Evolutionary conservation across 2,888 invertebrate genomes (phyloP).

Genomic region (Cloeon dipterum): DNA sequence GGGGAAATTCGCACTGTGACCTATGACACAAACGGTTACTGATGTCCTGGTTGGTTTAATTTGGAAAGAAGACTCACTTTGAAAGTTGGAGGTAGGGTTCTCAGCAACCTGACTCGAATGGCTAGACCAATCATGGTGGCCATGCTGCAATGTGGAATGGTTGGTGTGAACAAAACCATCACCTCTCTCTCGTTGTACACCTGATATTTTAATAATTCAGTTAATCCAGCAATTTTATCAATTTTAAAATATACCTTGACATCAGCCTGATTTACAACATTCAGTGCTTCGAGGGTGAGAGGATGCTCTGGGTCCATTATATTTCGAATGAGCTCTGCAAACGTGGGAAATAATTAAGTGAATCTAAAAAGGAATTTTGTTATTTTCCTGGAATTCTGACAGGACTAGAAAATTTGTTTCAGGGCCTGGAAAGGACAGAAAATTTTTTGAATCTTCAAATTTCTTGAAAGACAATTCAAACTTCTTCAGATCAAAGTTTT

Average conservation of each 20-base stretch:
- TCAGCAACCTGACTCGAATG: constrained; percentile 72
- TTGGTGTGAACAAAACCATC: constrained; percentile 75
- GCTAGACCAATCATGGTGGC: constrained; percentile 85
- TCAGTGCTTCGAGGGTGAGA: constrained; percentile 76
- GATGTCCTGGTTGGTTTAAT: no score
- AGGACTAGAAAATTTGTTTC: no score
- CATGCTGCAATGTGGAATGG: constrained; percentile 98
- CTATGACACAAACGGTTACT: constrained; percentile 26
- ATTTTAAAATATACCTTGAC: constrained; percentile 25
- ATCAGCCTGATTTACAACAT: constrained; percentile 70
- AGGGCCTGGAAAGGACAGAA: no score
- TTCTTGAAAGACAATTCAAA: no score
- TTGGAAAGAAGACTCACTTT: constrained; percentile 14
- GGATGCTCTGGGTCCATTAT: constrained; percentile 99
- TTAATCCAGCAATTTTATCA: constrained; percentile 3
- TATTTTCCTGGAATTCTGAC: no score
- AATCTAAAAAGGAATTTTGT: no score
- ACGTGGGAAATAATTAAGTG: no score
- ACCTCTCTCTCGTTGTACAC: constrained; percentile 19
- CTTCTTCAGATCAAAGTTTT: no score
- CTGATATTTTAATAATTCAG: not conserved
- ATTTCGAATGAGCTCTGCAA: constrained; percentile 62
- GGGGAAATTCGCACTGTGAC: constrained; percentile 74
- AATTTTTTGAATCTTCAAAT: constrained; percentile 6
- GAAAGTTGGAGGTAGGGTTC: constrained; percentile 50